Evolutionary conservation across 2,113 vertebrate species (phyloP).

Genomic region (Rhadina sibilatrix): DNA sequence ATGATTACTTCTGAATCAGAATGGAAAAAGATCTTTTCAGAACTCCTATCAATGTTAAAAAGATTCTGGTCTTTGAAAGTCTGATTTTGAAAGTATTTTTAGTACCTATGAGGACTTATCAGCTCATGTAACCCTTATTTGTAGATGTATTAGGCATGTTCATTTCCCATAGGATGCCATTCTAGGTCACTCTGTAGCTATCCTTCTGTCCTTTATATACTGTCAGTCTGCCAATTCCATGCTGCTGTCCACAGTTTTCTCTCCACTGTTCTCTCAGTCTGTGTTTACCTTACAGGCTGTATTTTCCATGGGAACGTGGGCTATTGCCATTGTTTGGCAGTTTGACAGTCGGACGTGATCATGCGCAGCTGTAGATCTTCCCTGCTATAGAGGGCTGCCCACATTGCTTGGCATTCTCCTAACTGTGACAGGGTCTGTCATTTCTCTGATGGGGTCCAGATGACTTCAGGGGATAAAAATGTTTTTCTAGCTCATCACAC

Average conservation of each 20-base stretch:
- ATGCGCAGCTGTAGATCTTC: not conserved
- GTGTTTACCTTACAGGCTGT: not conserved
- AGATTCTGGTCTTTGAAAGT: not conserved
- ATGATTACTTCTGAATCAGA: not conserved
- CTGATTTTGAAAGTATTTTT: not conserved
- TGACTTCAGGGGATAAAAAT: conserved; percentile 19
- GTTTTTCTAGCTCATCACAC: not conserved
- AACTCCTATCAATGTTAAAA: not conserved
- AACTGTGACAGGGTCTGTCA: not conserved
- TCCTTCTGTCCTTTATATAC: not conserved
- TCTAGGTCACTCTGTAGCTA: not conserved
- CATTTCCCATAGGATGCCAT: not conserved
- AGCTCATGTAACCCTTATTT: not conserved
- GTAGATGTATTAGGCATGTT: not conserved
- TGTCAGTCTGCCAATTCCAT: not conserved
- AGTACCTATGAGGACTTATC: not conserved
- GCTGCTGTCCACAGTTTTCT: not conserved
- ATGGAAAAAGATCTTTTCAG: not conserved
- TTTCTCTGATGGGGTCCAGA: not conserved
- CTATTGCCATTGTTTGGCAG: not conserved
- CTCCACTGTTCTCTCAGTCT: not conserved
- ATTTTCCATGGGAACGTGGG: not conserved
- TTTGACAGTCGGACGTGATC: accelerated
- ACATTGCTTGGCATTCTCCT: not conserved
- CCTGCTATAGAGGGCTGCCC: not conserved